A percentile compares a stretch with the other conserved stretches of the same genome.
phyloP scores from a whole-genome alignment of 2,797 vertebrate species.

The Semotilus atromaculatus region DNA sequence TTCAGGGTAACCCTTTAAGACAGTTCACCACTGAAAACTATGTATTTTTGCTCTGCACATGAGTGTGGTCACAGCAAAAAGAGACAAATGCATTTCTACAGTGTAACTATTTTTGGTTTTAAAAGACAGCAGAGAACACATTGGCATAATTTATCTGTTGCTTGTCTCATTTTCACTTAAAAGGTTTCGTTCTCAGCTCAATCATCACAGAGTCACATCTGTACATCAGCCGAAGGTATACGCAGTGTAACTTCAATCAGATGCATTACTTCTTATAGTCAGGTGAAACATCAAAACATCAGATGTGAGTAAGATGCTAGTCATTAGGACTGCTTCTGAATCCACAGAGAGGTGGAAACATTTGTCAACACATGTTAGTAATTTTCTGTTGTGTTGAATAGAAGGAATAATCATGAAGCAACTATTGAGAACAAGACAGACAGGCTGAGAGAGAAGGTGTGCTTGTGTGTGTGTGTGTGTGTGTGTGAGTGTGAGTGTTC shows the following conservation, averaged over 20 bases:
- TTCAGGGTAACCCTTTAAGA: neutral
- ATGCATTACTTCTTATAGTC: neutral
- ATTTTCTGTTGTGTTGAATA: slow-evolving; percentile 38
- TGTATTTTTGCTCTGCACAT: neutral
- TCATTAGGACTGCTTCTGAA: slow-evolving; percentile 65
- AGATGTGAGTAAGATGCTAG: slow-evolving; percentile 35
- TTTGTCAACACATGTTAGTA: slow-evolving; percentile 26
- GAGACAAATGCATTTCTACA: neutral
- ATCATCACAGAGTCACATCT: neutral
- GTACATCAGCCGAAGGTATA: neutral
- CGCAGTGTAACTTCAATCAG: neutral
- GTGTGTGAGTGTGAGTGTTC: slow-evolving; percentile 62
- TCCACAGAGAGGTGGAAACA: slow-evolving; percentile 64
- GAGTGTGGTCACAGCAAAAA: neutral
- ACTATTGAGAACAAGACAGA: slow-evolving; percentile 19
- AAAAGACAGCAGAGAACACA: neutral
- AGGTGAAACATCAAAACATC: slow-evolving; percentile 23
- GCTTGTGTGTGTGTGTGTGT: slow-evolving; percentile 49
- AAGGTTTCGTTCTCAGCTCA: neutral
- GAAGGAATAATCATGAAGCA: slow-evolving; percentile 30
- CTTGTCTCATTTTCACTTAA: slow-evolving; percentile 9
- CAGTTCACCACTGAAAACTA: neutral
- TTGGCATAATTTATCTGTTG: slow-evolving; percentile 13
- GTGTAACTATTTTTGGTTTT: neutral
- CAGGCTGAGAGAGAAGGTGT: slow-evolving; percentile 14